These are phyloP conservation scores for Microtus pennsylvanicus DNA, from an alignment of 2,113 vertebrate genomes.

Conservation along the genomic window DNA sequence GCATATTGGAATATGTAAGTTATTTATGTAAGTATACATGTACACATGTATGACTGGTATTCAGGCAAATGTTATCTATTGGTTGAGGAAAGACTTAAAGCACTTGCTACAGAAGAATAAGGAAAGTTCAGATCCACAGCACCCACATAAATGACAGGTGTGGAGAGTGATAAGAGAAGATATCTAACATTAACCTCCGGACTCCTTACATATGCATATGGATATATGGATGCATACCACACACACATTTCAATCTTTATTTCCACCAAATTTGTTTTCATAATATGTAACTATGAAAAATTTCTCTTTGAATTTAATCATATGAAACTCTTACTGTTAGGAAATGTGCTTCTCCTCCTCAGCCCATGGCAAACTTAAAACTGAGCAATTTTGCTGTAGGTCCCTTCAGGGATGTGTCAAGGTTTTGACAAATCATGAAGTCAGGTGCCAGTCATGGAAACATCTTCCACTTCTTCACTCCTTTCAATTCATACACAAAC, in stretches of 20 bases:
- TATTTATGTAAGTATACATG: neutral
- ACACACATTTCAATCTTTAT: neutral
- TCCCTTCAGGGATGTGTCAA: neutral
- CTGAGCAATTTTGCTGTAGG: neutral
- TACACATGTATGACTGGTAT: neutral
- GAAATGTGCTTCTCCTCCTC: neutral
- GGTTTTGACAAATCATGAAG: neutral
- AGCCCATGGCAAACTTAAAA: neutral
- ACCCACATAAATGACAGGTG: neutral
- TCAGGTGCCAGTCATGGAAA: neutral
- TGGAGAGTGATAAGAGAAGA: neutral
- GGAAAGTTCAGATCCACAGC: neutral
- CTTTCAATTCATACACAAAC: neutral
- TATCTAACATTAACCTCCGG: neutral
- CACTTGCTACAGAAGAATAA: neutral
- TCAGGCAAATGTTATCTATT: neutral
- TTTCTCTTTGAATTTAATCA: neutral
- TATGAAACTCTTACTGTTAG: rapidly evolving
- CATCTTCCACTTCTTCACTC: neutral
- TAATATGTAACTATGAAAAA: neutral
- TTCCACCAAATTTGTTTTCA: neutral
- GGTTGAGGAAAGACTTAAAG: neutral
- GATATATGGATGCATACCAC: neutral
- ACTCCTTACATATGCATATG: neutral
- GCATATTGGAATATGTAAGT: neutral